phyloP scores from a whole-genome alignment of 1,140 invertebrate genomes.

The Pseudomyrmex cubaensis region DNA sequence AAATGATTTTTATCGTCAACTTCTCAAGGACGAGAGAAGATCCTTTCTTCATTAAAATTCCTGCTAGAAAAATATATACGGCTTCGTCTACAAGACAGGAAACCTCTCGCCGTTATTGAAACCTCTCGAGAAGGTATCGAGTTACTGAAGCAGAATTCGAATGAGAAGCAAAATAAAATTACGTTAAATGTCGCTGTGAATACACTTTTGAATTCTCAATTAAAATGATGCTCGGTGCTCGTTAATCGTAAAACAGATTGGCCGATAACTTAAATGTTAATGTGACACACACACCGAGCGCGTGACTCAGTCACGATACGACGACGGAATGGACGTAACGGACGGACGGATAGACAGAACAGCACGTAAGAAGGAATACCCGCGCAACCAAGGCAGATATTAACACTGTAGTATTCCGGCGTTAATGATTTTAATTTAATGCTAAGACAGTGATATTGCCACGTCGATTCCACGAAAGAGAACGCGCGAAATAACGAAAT shows the following conservation, averaged over 20 bases:
- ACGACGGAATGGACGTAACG: slow-evolving; percentile 1
- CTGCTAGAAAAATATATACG: slow-evolving; percentile 16
- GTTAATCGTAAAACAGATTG: slow-evolving; percentile 52
- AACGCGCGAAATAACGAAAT: slow-evolving; percentile 71
- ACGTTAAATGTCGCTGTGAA: slow-evolving; percentile 29
- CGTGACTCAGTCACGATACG: slow-evolving; percentile 4
- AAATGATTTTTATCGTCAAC: too few relatives aligned
- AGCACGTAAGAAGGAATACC: slow-evolving; percentile 21
- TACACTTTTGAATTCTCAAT: slow-evolving; percentile 28
- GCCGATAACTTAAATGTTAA: slow-evolving; percentile 55
- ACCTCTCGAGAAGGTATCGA: neutral
- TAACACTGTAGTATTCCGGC: slow-evolving; percentile 56
- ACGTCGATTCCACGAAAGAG: slow-evolving; percentile 68
- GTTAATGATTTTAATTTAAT: slow-evolving; percentile 67
- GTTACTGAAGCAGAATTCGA: slow-evolving; percentile 1
- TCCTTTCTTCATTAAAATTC: neutral
- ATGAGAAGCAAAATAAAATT: slow-evolving; percentile 36
- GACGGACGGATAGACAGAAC: slow-evolving; percentile 16
- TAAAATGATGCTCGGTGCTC: slow-evolving; percentile 36
- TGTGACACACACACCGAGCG: neutral
- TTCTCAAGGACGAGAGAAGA: too few relatives aligned
- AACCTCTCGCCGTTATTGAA: slow-evolving; percentile 17
- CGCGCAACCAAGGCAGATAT: slow-evolving; percentile 17
- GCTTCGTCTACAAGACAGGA: slow-evolving; percentile 26
- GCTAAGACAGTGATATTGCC: slow-evolving; percentile 38